Conservation (phyloP, 2,797 vertebrate species). For the Pipistrellus pipistrellus region DNA sequence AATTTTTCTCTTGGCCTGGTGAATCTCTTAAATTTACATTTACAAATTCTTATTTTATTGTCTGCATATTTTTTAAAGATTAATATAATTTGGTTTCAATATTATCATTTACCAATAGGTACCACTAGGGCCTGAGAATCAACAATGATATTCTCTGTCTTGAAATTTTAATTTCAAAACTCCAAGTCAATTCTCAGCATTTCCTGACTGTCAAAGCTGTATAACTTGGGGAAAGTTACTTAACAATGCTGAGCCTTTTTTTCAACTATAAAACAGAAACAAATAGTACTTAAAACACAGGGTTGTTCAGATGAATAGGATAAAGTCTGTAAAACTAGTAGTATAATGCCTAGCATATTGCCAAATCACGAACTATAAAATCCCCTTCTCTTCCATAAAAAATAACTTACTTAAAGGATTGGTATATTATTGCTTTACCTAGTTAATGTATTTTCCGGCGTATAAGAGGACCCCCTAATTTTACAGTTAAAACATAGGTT, state of each 20-base stretch:
- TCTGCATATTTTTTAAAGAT: not conserved
- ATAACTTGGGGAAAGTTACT: conserved; percentile 24
- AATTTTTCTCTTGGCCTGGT: not conserved
- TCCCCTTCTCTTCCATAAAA: not conserved
- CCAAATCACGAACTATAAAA: not conserved
- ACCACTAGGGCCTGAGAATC: not conserved
- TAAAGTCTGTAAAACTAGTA: not conserved
- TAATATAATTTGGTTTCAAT: not conserved
- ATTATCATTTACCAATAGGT: conserved; percentile 10
- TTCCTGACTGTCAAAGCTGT: conserved; percentile 23
- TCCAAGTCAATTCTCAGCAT: not conserved
- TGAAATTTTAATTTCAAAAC: conserved; percentile 51
- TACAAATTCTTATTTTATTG: not conserved
- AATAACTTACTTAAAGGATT: conserved; percentile 2
- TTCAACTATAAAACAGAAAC: not conserved
- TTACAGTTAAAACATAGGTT: too few relatives aligned
- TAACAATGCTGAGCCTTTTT: not conserved
- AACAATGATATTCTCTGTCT: not conserved
- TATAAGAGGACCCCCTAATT: too few relatives aligned
- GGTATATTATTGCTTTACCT: not conserved
- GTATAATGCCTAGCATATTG: not conserved
- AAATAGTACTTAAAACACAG: not conserved
- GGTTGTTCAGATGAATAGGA: not conserved
- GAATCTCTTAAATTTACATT: not conserved
- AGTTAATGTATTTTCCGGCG: not conserved